Percentiles rank a stretch among this genome's conserved stretches.
Conservation (phyloP, 2,113 vertebrate genomes). For the Varanus salvator region DNA sequence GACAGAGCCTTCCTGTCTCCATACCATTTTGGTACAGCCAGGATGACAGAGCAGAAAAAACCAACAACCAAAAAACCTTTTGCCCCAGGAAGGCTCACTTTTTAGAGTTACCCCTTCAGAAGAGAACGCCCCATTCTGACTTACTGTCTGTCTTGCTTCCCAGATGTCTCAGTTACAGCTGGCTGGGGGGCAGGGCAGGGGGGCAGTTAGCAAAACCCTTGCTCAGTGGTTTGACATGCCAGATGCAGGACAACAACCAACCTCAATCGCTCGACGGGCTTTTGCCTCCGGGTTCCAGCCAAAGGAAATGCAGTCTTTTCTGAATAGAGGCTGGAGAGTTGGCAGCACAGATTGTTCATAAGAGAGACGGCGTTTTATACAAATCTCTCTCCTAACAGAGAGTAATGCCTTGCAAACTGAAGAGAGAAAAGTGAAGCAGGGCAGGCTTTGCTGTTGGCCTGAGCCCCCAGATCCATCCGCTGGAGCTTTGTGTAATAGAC, state of each 20-base stretch:
- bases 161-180: rapidly evolving
- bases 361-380: no score
- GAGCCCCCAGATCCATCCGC: no score
- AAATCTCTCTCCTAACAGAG: no score
- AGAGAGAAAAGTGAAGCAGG: no score
- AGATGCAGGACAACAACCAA: neutral
- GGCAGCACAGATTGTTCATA: no score
- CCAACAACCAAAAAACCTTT: slow-evolving; percentile 66
- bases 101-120: slow-evolving; percentile 18
- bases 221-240: neutral
- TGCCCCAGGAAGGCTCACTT: neutral
- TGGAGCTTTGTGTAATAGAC: no score
- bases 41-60: slow-evolving; percentile 74
- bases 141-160: neutral
- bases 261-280: neutral
- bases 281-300: neutral
- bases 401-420: no score
- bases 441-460: no score
- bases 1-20: neutral
- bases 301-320: neutral
- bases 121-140: neutral
- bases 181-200: rapidly evolving
- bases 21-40: slow-evolving; percentile 61
- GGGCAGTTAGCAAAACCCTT: neutral
- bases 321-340: neutral